Conservation (phyloP, 1,140 invertebrate genomes). For the Hermetia illucens region DNA sequence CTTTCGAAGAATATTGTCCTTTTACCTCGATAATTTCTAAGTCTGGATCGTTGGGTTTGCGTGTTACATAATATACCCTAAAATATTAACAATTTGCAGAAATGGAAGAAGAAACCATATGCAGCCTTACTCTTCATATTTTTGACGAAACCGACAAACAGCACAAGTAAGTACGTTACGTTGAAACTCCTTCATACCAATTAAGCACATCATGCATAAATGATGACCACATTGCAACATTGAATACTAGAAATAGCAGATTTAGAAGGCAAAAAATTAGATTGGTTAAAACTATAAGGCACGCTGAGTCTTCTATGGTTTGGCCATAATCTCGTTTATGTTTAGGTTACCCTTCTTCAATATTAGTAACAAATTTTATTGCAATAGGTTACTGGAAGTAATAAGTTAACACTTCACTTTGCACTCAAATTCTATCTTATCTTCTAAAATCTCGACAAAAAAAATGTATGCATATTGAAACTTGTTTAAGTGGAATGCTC, state of each 20-base stretch:
- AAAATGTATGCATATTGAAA: no score
- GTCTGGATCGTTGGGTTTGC: slow-evolving; percentile 9
- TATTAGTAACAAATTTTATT: no score
- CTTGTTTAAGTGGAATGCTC: no score
- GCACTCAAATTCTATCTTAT: no score
- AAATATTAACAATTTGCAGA: not conserved
- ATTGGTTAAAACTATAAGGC: no score
- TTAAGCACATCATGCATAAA: slow-evolving; percentile 19
- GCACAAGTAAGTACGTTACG: slow-evolving; percentile 35
- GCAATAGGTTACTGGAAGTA: no score
- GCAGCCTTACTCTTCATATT: slow-evolving; percentile 12
- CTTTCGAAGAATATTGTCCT: slow-evolving; percentile 58
- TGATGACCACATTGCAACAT: slow-evolving; percentile 26
- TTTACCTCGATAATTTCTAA: slow-evolving; percentile 20
- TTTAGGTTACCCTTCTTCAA: no score
- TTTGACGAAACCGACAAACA: slow-evolving; percentile 46
- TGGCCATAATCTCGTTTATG: no score
- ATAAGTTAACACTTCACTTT: no score
- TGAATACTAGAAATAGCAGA: slow-evolving; percentile 21
- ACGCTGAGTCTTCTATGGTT: no score
- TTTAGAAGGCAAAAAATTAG: no score
- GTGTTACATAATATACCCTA: slow-evolving; percentile 22
- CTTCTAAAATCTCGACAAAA: no score
- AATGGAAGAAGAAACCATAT: not conserved
- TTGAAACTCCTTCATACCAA: slow-evolving; percentile 8